Evolutionary conservation across 1,140 invertebrate genomes (phyloP).

Genomic region (Megalopta genalis): DNA sequence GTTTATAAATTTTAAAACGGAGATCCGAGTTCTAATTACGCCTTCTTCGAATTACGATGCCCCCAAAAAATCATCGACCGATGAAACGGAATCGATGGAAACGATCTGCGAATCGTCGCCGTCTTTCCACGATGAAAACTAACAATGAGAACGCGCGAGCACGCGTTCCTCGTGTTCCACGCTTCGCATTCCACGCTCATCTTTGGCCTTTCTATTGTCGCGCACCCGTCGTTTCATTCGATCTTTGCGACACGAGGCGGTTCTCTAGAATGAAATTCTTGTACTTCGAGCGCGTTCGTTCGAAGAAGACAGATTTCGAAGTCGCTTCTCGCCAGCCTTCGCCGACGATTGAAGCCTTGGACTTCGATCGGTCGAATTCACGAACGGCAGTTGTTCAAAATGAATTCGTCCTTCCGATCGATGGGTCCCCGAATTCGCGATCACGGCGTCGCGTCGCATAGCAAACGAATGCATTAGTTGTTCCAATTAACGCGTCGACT

Average conservation of each 20-base stretch:
- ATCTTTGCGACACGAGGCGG: too few species aligned
- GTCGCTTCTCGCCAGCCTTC: neutral
- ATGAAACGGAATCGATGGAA: neutral
- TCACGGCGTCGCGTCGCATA: neutral
- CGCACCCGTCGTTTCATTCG: too few species aligned
- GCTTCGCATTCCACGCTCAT: too few species aligned
- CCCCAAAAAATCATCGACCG: slow-evolving; percentile 4
- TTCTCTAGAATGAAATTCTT: too few species aligned
- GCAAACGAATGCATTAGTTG: neutral
- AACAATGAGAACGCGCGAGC: too few species aligned
- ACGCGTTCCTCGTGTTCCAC: too few species aligned
- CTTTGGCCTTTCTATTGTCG: too few species aligned
- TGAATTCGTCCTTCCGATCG: neutral
- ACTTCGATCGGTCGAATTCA: neutral
- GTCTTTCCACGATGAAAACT: neutral
- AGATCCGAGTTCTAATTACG: too few species aligned
- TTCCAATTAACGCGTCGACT: neutral
- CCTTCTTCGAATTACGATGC: too few species aligned
- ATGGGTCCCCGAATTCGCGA: neutral
- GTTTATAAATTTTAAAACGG: too few species aligned
- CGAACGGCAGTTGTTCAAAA: neutral
- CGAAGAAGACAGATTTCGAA: slow-evolving; percentile 4
- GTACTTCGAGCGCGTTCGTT: too few species aligned
- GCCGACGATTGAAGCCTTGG: neutral
- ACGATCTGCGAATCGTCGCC: neutral